Evolutionary conservation across 2,888 invertebrate species (phyloP).

Genomic region (Hemithea aestivaria): DNA sequence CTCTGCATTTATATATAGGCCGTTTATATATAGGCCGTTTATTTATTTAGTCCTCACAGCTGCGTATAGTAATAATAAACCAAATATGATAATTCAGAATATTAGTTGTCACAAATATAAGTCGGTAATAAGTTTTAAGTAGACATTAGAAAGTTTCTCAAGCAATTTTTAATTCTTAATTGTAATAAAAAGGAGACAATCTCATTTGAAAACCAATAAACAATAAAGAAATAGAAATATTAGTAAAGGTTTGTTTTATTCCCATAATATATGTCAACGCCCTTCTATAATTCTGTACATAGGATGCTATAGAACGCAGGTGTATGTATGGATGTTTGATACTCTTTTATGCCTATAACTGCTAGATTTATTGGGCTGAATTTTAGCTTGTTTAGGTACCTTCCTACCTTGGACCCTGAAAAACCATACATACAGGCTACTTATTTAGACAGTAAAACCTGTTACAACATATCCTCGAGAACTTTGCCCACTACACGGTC

Average conservation of each 20-base stretch:
- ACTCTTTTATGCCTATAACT: too few relatives aligned
- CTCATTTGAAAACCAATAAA: slow-evolving; percentile 74
- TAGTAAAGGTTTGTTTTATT: slow-evolving; percentile 55
- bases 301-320: too few relatives aligned
- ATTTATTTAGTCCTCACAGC: slow-evolving; percentile 6
- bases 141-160: slow-evolving; percentile 68
- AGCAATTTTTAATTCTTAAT: slow-evolving; percentile 68
- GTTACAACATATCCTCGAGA: too few relatives aligned
- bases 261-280: too few relatives aligned
- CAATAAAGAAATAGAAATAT: slow-evolving; percentile 76
- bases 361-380: too few relatives aligned
- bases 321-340: too few relatives aligned
- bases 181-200: slow-evolving; percentile 61
- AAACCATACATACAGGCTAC: too few relatives aligned
- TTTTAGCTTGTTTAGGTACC: too few relatives aligned
- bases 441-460: too few relatives aligned
- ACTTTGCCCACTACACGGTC: too few relatives aligned
- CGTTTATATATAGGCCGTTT: slow-evolving; percentile 1
- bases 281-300: too few relatives aligned
- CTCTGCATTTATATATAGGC: slow-evolving; percentile 12
- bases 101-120: slow-evolving; percentile 48
- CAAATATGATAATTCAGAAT: slow-evolving; percentile 23
- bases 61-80: slow-evolving; percentile 17
- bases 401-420: too few relatives aligned
- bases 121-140: slow-evolving; percentile 65